phyloP scores from a whole-genome alignment of 2,797 vertebrate genomes.

The Anguilla marmorata region DNA sequence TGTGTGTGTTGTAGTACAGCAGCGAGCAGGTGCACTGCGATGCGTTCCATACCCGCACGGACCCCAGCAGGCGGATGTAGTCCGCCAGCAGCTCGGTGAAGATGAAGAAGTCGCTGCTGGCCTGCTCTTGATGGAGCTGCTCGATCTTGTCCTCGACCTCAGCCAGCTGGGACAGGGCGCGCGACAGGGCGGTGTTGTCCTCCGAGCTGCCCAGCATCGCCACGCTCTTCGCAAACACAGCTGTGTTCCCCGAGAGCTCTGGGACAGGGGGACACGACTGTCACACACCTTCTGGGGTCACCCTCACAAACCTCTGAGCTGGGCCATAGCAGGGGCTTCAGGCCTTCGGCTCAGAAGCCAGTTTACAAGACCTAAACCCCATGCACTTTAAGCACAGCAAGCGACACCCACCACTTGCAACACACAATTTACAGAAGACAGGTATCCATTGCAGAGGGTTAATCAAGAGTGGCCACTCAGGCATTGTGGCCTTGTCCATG shows the following conservation, averaged over 20 bases:
- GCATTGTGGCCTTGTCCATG: neutral
- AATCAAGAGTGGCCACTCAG: neutral
- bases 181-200: conserved; percentile 91
- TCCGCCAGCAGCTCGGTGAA: conserved; percentile 88
- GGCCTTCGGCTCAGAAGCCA: neutral
- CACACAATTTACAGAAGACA: neutral
- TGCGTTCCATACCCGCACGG: conserved; percentile 76
- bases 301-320: neutral
- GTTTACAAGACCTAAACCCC: neutral
- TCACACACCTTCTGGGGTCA: conserved; percentile 18
- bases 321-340: neutral
- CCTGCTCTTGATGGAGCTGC: conserved; percentile 93
- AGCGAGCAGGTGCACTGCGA: neutral
- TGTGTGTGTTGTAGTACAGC: neutral
- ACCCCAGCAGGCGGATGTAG: conserved; percentile 88
- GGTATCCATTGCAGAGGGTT: neutral
- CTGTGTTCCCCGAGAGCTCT: conserved; percentile 87
- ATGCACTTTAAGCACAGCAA: neutral
- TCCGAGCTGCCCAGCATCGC: conserved; percentile 96
- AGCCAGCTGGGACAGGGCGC: conserved; percentile 91
- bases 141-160: conserved; percentile 98
- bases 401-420: neutral
- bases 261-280: conserved; percentile 24
- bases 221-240: conserved; percentile 91
- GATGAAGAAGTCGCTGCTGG: conserved; percentile 90